These are phyloP conservation scores for Zelostemma sp. DNA, from an alignment of 1,140 invertebrate genomes.

Conservation along the genomic window DNA sequence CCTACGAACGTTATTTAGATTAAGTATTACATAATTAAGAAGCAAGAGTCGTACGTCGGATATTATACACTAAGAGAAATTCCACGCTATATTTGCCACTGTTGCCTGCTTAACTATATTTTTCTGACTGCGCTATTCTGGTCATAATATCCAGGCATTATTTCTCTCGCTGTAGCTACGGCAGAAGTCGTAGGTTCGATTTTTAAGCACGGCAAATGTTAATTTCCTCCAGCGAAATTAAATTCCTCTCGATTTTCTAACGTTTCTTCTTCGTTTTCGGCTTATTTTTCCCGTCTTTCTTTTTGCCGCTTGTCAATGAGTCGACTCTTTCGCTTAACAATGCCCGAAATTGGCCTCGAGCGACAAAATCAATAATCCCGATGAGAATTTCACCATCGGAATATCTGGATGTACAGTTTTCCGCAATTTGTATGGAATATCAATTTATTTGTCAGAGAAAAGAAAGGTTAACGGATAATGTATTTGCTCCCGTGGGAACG, in stretches of 20 bases:
- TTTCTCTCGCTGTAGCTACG: too few species aligned
- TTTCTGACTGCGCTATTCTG: too few species aligned
- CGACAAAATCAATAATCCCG: neutral
- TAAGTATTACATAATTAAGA: constrained; percentile 31
- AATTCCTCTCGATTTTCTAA: constrained; percentile 52
- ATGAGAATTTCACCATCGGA: neutral
- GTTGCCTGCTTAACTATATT: too few species aligned
- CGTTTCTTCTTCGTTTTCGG: constrained; percentile 11
- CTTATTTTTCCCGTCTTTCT: constrained; percentile 5
- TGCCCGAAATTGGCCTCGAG: neutral
- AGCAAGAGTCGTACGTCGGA: constrained; percentile 16
- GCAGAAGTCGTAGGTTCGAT: constrained; percentile 19
- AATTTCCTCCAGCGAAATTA: constrained; percentile 50
- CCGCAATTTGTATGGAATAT: neutral
- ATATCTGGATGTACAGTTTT: too few species aligned
- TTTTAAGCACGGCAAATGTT: constrained; percentile 55
- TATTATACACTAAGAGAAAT: constrained; percentile 21
- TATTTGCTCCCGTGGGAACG: neutral
- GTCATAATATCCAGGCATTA: too few species aligned
- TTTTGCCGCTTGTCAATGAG: neutral
- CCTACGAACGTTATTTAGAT: constrained; percentile 25
- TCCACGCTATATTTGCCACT: too few species aligned
- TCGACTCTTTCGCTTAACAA: neutral
- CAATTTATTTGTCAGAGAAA: neutral
- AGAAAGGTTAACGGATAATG: constrained; percentile 1